Evolutionary conservation across 2,113 vertebrate genomes (phyloP).

Genomic region (Tympanuchus pallidicinctus): DNA sequence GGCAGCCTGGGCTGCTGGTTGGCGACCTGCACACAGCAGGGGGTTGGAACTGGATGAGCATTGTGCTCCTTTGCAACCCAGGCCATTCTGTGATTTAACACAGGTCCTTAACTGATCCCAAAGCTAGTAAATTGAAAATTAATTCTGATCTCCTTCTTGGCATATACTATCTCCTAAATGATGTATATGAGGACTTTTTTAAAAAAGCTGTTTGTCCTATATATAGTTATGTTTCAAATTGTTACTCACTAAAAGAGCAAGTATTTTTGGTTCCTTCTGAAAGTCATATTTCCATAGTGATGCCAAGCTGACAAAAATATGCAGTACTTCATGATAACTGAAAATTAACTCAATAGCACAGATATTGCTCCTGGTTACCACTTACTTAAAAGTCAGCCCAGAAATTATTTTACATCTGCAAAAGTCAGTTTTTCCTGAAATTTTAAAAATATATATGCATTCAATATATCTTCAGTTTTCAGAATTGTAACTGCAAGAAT

Average conservation of each 20-base stretch:
- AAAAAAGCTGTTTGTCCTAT: constrained; percentile 4
- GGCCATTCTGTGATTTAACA: neutral
- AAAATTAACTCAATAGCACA: constrained; percentile 34
- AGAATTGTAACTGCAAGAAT: neutral
- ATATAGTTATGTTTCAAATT: constrained; percentile 46
- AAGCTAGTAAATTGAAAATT: neutral
- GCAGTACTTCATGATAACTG: neutral
- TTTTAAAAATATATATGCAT: neutral
- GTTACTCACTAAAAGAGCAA: constrained; percentile 72
- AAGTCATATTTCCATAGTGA: constrained; percentile 70
- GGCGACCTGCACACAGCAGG: too few species aligned
- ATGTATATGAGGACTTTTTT: neutral
- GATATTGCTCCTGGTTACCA: neutral
- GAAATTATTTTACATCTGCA: neutral
- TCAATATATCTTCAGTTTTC: neutral
- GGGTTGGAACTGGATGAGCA: too few species aligned
- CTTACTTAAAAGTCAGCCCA: constrained; percentile 6
- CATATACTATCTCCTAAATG: neutral
- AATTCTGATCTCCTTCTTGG: neutral
- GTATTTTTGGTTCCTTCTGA: constrained; percentile 70
- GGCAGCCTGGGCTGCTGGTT: too few species aligned
- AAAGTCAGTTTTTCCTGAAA: neutral
- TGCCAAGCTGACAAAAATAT: constrained; percentile 46
- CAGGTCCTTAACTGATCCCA: neutral
- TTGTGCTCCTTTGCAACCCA: too few species aligned